Evolutionary conservation across 1,140 invertebrate genomes (phyloP), one percentile per base, ranked within the genome.

Genomic region (Anthonomus grandis): DNA sequence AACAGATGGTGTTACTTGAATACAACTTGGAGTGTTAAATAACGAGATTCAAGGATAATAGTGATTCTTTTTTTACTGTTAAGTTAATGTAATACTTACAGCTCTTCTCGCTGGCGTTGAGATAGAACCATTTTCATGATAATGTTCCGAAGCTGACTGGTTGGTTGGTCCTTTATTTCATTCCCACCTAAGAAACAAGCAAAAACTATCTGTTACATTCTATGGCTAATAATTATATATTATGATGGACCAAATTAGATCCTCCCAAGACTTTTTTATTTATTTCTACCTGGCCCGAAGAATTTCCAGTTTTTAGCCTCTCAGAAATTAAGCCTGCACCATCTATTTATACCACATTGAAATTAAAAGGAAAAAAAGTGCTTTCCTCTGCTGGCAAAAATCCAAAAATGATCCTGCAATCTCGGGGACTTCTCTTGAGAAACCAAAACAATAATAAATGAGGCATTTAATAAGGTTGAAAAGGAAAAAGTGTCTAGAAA

Each of bases 61-160:
- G 10, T 10, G 15, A 34, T 12, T 1, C 10, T 34, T 34, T 12
- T 1, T 13, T 13, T 12, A 1, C 2, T 34, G 15, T 1, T 13
- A 34, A 34, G 10, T 10, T 34, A 44, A 19, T 8, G 31, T 18
- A 62, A 53, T 57, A 89, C 93, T 95, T 82, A 97, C 93, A 97
- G 85, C 86, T 97, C 95, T 85, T 97, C 94, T 83, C 91, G 89
- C 87, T 97, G 95, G 81, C 93, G 89, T 85, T 96, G 93, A 79
- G 95, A 96, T 82, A 97, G 87, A 84, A 96, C 93, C 94, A 97
- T 97, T 93, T 92, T 95, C 89, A 89, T 91, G 81, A 84, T 90
- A 83, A 75, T 64, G 55, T 64, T 65, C 64, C 62, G 63, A 65
- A 63, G 67, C 63, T 54, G 31, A 62, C 56, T 51, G 38, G 22